Evolutionary conservation across 2,888 invertebrate genomes (phyloP), one percentile per base, ranked within the genome.

Genomic region (Aleiodes testaceus): DNA sequence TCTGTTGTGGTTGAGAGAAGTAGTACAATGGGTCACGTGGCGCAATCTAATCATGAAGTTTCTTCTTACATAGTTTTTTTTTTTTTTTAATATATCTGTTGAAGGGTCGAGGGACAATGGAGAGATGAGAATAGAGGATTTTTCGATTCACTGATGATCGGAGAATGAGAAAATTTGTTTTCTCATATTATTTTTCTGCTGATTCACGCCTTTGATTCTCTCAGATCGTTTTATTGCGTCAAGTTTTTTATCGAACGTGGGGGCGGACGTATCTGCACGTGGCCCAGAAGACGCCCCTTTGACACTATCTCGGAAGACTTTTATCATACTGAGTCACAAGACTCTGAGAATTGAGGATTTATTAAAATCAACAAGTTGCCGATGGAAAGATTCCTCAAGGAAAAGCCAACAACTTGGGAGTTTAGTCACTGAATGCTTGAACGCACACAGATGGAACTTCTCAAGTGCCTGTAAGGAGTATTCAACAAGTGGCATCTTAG

Each of bases 401-500:
- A 36, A 36, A 36, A 36, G 11, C 36, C 36, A 11, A n/a, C 6
- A n/a, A 16, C 20, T 20, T 47, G n/a, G 63, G 12, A 16, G 0
- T 14, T 3, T 9, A 2, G 16, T 55, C 36, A 36, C 36, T 55
- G 55, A n/a, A 11, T 64, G 73, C 75, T 72, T 73, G 77, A 78
- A 78, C 77, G 81, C 81, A 73, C 79, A 78, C 76, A 59, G 79
- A 81, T 75, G 80, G 81, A 82, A 79, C 79, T 66, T 74, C 53
- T 47, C 68, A 55, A 70, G 68, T 73, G 78, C 76, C 77, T 77
- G 20, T 3, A 79, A 78, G 75, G 66, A 69, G 50, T 26, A 47
- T 26, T 83, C 87, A 87, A 87, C 87, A 87, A 84, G 87, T 87
- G 85, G 86, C 81, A 84, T 87, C 87, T 87, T 87, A 87, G 82